Conservation (phyloP, 2,797 vertebrate species). For the Hozukius guyotensis region DNA sequence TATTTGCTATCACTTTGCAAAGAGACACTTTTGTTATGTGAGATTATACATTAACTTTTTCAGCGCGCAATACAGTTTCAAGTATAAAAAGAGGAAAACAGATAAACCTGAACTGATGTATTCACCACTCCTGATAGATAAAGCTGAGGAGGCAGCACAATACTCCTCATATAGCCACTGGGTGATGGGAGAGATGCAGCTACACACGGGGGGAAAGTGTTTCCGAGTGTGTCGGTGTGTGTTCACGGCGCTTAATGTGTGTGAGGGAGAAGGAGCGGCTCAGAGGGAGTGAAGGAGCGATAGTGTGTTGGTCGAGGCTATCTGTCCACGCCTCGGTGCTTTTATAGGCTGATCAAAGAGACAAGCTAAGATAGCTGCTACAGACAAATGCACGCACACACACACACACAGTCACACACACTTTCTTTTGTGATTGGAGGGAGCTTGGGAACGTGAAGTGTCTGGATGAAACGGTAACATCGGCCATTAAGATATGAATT, state of each 20-base stretch:
- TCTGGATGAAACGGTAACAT: constrained; percentile 66
- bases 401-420: constrained; percentile 18
- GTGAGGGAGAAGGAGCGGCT: constrained; percentile 46
- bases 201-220: constrained; percentile 29
- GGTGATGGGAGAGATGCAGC: constrained; percentile 57
- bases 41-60: constrained; percentile 54
- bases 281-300: constrained; percentile 49
- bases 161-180: constrained; percentile 45
- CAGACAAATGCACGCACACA: constrained; percentile 34
- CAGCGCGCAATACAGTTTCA: constrained; percentile 26
- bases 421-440: constrained; percentile 56
- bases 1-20: constrained; percentile 46
- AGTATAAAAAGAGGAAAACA: constrained; percentile 33
- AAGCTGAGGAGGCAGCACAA: constrained; percentile 55
- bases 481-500: constrained; percentile 78
- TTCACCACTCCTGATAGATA: constrained; percentile 54
- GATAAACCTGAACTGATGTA: constrained; percentile 47
- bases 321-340: constrained; percentile 69
- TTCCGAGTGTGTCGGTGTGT: constrained; percentile 48
- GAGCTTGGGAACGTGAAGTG: constrained; percentile 44
- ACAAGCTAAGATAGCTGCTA: constrained; percentile 71
- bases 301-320: constrained; percentile 65
- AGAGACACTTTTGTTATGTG: constrained; percentile 47
- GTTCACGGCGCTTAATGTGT: constrained; percentile 56
- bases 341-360: constrained; percentile 79